phyloP scores from a whole-genome alignment of 2,113 vertebrate species.

The Macrotis lagotis region DNA sequence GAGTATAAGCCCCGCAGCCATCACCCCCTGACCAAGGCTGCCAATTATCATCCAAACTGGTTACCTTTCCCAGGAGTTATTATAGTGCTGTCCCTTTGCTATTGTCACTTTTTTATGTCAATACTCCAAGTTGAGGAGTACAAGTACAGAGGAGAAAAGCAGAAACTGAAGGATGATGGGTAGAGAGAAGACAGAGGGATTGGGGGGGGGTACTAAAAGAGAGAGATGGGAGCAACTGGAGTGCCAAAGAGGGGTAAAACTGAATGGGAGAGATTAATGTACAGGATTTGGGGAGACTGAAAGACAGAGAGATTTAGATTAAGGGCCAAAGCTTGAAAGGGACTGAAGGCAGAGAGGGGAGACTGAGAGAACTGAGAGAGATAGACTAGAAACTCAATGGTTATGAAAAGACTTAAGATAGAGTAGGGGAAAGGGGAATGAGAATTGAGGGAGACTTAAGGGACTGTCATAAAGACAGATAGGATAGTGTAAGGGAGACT shows the following conservation, averaged over 20 bases:
- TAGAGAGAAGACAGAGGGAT: neutral
- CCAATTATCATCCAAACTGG: neutral
- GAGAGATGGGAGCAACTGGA: neutral
- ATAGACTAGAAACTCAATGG: neutral
- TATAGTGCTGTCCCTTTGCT: neutral
- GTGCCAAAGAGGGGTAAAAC: neutral
- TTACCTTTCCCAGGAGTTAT: neutral
- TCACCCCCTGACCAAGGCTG: neutral
- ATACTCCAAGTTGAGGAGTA: neutral
- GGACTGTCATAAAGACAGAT: neutral
- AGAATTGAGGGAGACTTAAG: neutral
- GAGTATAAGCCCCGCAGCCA: neutral
- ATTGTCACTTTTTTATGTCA: neutral
- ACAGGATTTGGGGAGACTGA: neutral
- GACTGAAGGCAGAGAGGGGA: neutral
- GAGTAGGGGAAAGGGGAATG: neutral
- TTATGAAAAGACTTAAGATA: neutral
- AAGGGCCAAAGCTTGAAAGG: neutral
- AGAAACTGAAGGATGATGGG: neutral
- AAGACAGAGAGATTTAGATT: neutral
- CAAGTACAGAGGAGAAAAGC: neutral
- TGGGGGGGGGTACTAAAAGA: neutral
- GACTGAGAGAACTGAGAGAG: neutral
- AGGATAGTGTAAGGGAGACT: neutral
- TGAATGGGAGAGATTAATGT: neutral